phyloP scores from a whole-genome alignment of 2,113 vertebrate genomes.

The Hyla sarda region DNA sequence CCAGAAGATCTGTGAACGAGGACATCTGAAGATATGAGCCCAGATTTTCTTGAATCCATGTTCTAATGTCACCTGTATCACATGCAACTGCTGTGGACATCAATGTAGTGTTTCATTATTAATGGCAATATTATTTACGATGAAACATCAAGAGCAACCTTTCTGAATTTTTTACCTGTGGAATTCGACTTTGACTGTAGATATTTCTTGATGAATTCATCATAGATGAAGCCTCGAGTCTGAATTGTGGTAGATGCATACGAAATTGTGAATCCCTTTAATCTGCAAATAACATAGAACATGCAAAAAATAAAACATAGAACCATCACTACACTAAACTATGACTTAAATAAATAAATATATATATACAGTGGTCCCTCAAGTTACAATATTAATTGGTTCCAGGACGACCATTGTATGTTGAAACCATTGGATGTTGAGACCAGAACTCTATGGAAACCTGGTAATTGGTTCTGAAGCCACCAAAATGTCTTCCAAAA shows the following conservation, averaged over 20 bases:
- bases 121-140: background rate
- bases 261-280: slow-evolving; percentile 45
- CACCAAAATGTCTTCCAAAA: no score
- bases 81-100: background rate
- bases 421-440: no score
- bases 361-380: no score
- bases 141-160: background rate
- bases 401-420: no score
- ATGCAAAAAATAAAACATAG: background rate
- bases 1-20: slow-evolving; percentile 10
- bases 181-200: slow-evolving; percentile 41
- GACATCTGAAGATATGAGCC: background rate
- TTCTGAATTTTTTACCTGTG: slow-evolving; percentile 25
- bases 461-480: no score
- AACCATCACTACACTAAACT: background rate
- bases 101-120: background rate
- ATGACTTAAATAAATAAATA: no score
- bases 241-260: slow-evolving; percentile 17
- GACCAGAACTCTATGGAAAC: no score
- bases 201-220: slow-evolving; percentile 54
- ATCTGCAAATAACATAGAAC: slow-evolving; percentile 46
- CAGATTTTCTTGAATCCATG: slow-evolving; percentile 39
- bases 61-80: background rate
- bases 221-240: slow-evolving; percentile 38
- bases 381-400: no score